Percentiles rank a stretch among this genome's conserved stretches.
These are phyloP conservation scores for Aphaenogaster rudis DNA, from an alignment of 1,140 invertebrate genomes.

Conservation along the genomic window DNA sequence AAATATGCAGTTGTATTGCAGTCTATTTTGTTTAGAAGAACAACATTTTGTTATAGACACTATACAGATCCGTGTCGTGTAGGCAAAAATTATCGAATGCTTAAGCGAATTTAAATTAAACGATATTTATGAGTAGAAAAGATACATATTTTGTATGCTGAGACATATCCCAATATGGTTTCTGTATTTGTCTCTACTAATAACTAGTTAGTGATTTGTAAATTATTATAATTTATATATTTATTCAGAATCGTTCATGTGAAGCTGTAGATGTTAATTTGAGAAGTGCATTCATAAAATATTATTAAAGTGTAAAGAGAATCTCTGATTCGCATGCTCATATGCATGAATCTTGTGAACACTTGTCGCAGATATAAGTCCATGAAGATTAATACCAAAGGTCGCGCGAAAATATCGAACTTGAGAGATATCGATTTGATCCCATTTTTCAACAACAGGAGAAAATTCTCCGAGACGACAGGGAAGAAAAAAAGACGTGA, in stretches of 20 bases:
- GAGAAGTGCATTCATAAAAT: not conserved
- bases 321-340: not conserved
- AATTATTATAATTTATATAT: constrained; percentile 4
- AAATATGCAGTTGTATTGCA: no score
- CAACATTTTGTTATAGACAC: not conserved
- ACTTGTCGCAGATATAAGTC: constrained; percentile 33
- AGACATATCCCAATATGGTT: not conserved
- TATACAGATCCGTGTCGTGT: no score
- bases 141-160: not conserved
- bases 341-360: not conserved
- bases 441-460: constrained; percentile 61
- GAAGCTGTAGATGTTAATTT: not conserved
- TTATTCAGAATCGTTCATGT: not conserved
- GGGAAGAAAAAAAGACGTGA: constrained; percentile 20
- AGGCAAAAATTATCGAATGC: not conserved
- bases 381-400: constrained; percentile 62
- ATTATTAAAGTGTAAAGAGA: not conserved
- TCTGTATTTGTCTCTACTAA: not conserved
- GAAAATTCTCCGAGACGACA: constrained; percentile 34
- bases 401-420: constrained; percentile 52
- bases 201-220: not conserved
- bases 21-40: not conserved
- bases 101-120: not conserved
- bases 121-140: not conserved
- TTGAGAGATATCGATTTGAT: constrained; percentile 65